These are phyloP conservation scores for Aporophyla lueneburgensis DNA, from an alignment of 2,888 invertebrate genomes.

Conservation along the genomic window DNA sequence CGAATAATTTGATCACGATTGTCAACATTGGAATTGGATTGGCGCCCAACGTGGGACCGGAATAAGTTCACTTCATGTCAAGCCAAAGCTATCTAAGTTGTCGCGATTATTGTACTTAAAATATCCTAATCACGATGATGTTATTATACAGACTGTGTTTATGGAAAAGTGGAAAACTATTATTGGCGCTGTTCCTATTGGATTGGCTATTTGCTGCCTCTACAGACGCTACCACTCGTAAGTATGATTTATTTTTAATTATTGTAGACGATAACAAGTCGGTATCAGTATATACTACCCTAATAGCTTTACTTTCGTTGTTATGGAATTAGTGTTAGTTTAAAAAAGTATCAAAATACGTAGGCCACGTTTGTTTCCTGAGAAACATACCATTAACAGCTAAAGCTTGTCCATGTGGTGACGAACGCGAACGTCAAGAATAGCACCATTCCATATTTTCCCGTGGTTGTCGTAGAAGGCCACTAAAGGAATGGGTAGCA, in stretches of 20 bases:
- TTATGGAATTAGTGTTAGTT: neutral
- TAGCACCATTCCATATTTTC: too few relatives aligned
- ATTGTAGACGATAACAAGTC: conserved; percentile 16
- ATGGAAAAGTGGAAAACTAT: conserved; percentile 78
- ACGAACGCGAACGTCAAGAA: too few relatives aligned
- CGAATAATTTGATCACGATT: conserved; percentile 45
- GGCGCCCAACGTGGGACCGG: conserved; percentile 74
- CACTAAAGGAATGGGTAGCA: too few relatives aligned
- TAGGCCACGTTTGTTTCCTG: neutral
- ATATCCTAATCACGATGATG: conserved; percentile 38
- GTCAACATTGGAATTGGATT: conserved; percentile 48
- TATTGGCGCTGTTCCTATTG: conserved; percentile 81
- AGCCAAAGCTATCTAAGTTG: conserved; percentile 2
- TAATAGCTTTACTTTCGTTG: conserved; percentile 12
- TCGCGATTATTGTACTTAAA: conserved; percentile 5
- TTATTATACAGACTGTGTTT: conserved; percentile 70
- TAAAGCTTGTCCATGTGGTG: too few relatives aligned
- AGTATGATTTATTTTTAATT: conserved; percentile 72
- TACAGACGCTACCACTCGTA: conserved; percentile 84
- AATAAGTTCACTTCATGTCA: conserved; percentile 20
- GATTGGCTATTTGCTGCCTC: conserved; percentile 84
- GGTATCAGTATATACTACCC: neutral
- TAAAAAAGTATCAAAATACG: neutral
- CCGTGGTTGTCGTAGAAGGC: too few relatives aligned
- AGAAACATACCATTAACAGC: neutral